phyloP scores from a whole-genome alignment of 2,888 invertebrate genomes.

The Drosophila sordidula region DNA sequence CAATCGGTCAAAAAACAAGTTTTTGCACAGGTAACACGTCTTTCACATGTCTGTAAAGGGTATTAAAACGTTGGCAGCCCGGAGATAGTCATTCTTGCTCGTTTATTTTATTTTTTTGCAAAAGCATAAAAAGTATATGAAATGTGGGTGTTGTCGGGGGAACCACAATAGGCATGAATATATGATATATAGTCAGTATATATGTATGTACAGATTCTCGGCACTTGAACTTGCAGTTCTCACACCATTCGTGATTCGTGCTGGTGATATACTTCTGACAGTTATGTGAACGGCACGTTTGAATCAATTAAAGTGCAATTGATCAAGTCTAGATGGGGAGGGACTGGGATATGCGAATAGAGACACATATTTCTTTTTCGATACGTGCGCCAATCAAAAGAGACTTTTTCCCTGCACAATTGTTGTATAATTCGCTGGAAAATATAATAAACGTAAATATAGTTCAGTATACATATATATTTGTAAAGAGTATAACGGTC shows the following conservation, averaged over 20 bases:
- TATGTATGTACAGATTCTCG: slow-evolving; percentile 1
- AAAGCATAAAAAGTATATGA: background rate
- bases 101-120: background rate
- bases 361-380: background rate
- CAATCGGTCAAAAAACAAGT: no score
- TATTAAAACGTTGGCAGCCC: background rate
- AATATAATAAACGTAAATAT: background rate
- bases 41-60: background rate
- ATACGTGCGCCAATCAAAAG: background rate
- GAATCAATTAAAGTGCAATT: slow-evolving; percentile 68
- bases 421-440: background rate
- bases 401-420: background rate
- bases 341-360: background rate
- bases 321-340: slow-evolving; percentile 26
- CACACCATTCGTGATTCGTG: slow-evolving; percentile 15
- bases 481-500: background rate
- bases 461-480: background rate
- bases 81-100: background rate
- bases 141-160: slow-evolving; percentile 11
- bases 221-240: slow-evolving; percentile 34
- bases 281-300: slow-evolving; percentile 59
- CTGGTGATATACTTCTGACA: slow-evolving; percentile 18
- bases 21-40: no score
- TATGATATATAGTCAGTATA: background rate
- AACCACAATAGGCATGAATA: slow-evolving; percentile 17